These are phyloP conservation scores for Mycetomoellerius zeteki DNA, from an alignment of 1,140 invertebrate genomes.

Conservation along the genomic window DNA sequence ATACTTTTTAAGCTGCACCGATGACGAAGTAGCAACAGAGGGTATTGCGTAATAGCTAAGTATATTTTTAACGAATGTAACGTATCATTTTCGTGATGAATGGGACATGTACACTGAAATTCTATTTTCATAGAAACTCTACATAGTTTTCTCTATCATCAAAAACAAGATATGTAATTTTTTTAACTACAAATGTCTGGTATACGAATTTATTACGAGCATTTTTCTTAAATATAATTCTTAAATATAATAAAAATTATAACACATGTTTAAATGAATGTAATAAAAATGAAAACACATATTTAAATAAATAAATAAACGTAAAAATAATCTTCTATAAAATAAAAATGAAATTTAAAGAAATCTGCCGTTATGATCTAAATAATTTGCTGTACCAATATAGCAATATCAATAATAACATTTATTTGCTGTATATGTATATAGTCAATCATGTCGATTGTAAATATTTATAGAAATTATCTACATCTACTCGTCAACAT, in stretches of 20 bases:
- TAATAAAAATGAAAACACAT: background rate
- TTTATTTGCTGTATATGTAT: too few species aligned
- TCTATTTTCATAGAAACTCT: background rate
- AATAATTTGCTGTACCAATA: background rate
- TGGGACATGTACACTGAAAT: background rate
- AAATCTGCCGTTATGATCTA: background rate
- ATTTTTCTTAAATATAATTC: background rate
- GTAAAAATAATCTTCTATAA: background rate
- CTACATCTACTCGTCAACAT: background rate
- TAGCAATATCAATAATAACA: too few species aligned
- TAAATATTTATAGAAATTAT: background rate
- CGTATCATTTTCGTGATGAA: background rate
- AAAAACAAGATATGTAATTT: conserved; percentile 10
- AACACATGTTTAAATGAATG: background rate
- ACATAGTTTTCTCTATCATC: background rate
- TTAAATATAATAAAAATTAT: background rate
- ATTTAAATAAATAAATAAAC: background rate
- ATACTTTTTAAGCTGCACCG: conserved; percentile 24
- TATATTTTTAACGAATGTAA: background rate
- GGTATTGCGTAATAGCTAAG: conserved; percentile 27
- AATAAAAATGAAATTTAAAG: background rate
- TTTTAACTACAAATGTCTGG: background rate
- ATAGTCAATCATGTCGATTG: too few species aligned
- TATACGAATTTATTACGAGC: background rate
- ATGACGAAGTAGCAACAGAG: background rate